Evolutionary conservation across 2,113 vertebrate species (phyloP).

Genomic region (Platysteira castanea): DNA sequence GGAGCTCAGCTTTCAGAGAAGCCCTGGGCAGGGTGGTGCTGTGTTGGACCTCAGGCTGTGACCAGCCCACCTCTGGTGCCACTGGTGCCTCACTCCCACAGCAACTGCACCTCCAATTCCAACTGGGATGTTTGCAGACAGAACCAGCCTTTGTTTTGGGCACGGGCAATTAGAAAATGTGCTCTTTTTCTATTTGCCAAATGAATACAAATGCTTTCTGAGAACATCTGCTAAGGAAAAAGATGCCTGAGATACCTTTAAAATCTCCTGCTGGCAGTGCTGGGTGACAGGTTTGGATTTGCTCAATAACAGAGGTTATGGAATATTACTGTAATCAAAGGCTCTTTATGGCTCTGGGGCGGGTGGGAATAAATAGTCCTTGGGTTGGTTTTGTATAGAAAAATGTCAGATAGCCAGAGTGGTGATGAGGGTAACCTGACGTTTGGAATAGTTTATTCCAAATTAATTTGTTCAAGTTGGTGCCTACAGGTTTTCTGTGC

Average conservation of each 20-base stretch:
- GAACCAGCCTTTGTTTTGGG: slow-evolving; percentile 16
- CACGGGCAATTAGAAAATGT: not conserved
- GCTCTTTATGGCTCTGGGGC: not conserved
- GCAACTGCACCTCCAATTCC: not conserved
- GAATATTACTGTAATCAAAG: not conserved
- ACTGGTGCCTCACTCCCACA: not conserved
- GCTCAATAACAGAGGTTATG: not conserved
- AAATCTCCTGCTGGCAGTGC: not conserved
- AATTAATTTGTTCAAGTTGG: not conserved
- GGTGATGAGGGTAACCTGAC: not conserved
- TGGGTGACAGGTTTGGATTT: not conserved
- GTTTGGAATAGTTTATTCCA: not conserved
- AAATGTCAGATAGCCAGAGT: not conserved
- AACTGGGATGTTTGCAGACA: not conserved
- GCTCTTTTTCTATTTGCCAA: not conserved
- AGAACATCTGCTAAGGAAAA: not conserved
- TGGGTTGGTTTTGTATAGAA: not conserved
- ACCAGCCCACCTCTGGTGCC: not conserved
- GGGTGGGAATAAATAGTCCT: not conserved
- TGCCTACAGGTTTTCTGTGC: not conserved
- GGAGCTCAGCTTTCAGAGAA: not conserved
- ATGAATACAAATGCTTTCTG: not conserved
- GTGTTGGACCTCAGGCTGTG: not conserved
- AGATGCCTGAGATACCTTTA: not conserved
- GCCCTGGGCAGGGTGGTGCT: not conserved